Evolutionary conservation across 92 coral and sea anemone species (phyloP).

Genomic region (Parazoanthus darwini): DNA sequence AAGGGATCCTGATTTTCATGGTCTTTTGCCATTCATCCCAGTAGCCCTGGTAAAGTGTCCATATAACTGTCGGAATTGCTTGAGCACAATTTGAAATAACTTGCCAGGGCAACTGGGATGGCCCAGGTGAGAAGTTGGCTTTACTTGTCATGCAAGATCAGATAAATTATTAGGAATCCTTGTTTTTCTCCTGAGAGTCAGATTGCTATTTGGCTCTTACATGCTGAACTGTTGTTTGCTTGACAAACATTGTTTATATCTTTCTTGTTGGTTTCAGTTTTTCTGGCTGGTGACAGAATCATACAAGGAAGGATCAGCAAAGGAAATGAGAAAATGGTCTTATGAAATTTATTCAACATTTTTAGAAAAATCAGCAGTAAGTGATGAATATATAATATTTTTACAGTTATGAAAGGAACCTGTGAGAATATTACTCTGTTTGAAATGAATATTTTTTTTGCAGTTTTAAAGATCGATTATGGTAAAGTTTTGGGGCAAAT

Average conservation of each 20-base stretch:
- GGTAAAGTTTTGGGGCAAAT: neutral
- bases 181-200: neutral
- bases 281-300: conserved; percentile 99
- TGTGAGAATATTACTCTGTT: too few relatives aligned
- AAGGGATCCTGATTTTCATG: too few relatives aligned
- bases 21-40: too few relatives aligned
- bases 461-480: too few relatives aligned
- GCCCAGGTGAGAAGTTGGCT: too few relatives aligned
- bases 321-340: conserved; percentile 98
- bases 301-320: conserved; percentile 89
- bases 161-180: neutral
- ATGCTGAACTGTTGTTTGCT: neutral
- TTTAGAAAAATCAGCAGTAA: conserved; percentile 92
- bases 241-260: neutral
- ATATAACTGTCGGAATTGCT: too few relatives aligned
- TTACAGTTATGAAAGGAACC: neutral
- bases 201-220: neutral
- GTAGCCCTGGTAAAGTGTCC: too few relatives aligned
- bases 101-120: too few relatives aligned
- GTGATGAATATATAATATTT: conserved; percentile 20
- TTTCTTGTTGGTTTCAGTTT: conserved; percentile 59
- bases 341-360: conserved; percentile 98
- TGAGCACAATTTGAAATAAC: too few relatives aligned
- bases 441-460: too few relatives aligned
- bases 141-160: too few relatives aligned